These are phyloP conservation scores for Ricordea florida DNA, from an alignment of 92 coral and sea anemone genomes.

Conservation along the genomic window DNA sequence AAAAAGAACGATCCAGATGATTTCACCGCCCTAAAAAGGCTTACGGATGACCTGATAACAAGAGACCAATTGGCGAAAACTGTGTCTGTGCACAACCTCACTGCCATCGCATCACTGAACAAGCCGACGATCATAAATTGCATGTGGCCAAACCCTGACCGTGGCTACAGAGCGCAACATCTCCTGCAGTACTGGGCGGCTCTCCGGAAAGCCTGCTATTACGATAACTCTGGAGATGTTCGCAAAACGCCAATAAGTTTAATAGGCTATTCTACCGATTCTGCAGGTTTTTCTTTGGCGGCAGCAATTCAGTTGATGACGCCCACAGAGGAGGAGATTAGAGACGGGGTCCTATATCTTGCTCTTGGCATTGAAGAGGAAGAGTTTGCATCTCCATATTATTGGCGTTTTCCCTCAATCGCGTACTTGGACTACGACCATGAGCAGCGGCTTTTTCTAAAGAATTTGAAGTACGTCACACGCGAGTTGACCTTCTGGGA, in stretches of 20 bases:
- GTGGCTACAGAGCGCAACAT: no score
- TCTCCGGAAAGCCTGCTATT: background rate
- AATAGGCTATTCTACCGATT: conserved; percentile 46
- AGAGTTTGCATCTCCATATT: conserved; percentile 41
- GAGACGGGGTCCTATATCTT: conserved; percentile 14
- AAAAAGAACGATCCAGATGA: no score
- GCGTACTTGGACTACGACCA: conserved; percentile 56
- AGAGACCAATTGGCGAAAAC: no score
- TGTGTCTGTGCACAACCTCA: no score
- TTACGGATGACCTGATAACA: no score
- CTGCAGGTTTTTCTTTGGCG: conserved; percentile 47
- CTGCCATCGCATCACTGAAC: no score
- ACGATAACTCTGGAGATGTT: background rate
- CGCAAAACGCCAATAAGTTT: conserved; percentile 19
- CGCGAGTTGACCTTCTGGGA: conserved; percentile 44
- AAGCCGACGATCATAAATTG: no score
- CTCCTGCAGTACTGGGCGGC: conserved; percentile 22
- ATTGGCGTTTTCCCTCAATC: conserved; percentile 49
- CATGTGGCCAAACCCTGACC: no score
- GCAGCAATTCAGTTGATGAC: conserved; percentile 45
- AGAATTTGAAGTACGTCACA: conserved; percentile 43
- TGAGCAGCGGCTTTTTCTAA: conserved; percentile 49
- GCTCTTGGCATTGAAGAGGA: conserved; percentile 52
- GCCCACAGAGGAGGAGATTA: conserved; percentile 28
- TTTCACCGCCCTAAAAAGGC: no score